These are phyloP conservation scores for Nannoperca obscura DNA, from an alignment of 2,797 vertebrate species.

Conservation along the genomic window DNA sequence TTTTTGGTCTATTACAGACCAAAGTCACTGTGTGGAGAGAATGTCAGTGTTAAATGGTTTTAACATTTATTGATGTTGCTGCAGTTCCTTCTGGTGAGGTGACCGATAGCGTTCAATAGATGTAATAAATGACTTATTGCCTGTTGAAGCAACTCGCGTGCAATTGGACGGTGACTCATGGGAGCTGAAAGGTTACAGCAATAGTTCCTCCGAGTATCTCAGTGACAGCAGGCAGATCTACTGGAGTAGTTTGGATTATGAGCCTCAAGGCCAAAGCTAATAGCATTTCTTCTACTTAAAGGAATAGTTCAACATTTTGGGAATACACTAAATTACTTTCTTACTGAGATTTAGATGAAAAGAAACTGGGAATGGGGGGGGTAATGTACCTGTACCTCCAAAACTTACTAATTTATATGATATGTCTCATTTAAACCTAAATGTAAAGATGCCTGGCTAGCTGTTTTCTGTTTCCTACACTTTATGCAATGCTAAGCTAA, in stretches of 20 bases:
- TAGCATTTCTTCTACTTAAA: slow-evolving; percentile 1
- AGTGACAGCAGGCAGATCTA: slow-evolving; percentile 21
- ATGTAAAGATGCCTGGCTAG: too few relatives aligned
- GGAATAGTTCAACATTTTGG: slow-evolving; percentile 3
- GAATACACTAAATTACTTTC: background rate
- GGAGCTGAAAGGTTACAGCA: slow-evolving; percentile 36
- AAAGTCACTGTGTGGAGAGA: slow-evolving; percentile 6
- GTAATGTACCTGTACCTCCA: too few relatives aligned
- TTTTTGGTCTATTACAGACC: background rate
- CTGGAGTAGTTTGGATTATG: slow-evolving; percentile 40
- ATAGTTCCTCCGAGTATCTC: slow-evolving; percentile 22
- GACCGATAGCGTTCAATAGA: slow-evolving; percentile 42
- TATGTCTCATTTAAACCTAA: too few relatives aligned
- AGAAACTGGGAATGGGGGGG: background rate
- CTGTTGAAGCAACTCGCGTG: slow-evolving; percentile 30
- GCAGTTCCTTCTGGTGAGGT: slow-evolving; percentile 31
- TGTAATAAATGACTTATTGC: slow-evolving; percentile 52
- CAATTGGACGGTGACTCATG: slow-evolving; percentile 31
- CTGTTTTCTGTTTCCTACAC: too few relatives aligned
- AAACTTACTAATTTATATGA: too few relatives aligned
- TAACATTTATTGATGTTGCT: slow-evolving; percentile 36
- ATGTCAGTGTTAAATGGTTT: slow-evolving; percentile 7
- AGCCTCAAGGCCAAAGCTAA: slow-evolving; percentile 33
- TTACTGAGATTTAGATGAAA: background rate
- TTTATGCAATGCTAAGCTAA: too few relatives aligned